Evolutionary conservation across 2,113 vertebrate genomes (phyloP).

Genomic region (Synchiropus splendidus): DNA sequence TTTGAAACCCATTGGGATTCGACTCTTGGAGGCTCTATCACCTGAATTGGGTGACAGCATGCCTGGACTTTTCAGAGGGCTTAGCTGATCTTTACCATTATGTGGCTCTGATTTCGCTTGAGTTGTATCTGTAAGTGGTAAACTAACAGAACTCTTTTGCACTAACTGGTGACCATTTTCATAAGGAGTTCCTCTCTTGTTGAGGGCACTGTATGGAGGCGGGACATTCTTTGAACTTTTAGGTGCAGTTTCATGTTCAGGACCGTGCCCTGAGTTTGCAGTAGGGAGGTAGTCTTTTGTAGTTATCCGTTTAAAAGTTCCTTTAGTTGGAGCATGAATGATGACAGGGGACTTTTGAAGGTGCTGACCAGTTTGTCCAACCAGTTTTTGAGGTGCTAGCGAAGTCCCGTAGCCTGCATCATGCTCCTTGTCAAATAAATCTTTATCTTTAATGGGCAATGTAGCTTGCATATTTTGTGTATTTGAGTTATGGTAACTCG

Average conservation of each 20-base stretch:
- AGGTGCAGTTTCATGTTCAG: constrained; percentile 50
- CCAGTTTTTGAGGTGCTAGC: constrained; percentile 62
- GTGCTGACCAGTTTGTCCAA: constrained; percentile 60
- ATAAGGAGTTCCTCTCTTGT: constrained; percentile 47
- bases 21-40: constrained; percentile 72
- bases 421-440: constrained; percentile 51
- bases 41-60: constrained; percentile 42
- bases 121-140: constrained; percentile 48
- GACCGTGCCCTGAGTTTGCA: constrained; percentile 53
- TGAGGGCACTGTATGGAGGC: constrained; percentile 49
- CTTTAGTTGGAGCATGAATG: constrained; percentile 61
- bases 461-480: constrained; percentile 62
- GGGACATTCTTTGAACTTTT: constrained; percentile 59
- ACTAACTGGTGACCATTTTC: constrained; percentile 48
- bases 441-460: constrained; percentile 58
- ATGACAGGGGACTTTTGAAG: constrained; percentile 47
- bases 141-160: constrained; percentile 49
- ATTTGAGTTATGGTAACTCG: constrained; percentile 60
- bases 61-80: constrained; percentile 34
- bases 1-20: constrained; percentile 76
- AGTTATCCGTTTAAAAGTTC: constrained; percentile 61
- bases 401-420: constrained; percentile 54
- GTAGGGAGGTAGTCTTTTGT: constrained; percentile 65
- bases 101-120: constrained; percentile 47
- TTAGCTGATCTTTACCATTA: constrained; percentile 43